Evolutionary conservation across 2,888 invertebrate species (phyloP).

Genomic region (Junonia oenone): DNA sequence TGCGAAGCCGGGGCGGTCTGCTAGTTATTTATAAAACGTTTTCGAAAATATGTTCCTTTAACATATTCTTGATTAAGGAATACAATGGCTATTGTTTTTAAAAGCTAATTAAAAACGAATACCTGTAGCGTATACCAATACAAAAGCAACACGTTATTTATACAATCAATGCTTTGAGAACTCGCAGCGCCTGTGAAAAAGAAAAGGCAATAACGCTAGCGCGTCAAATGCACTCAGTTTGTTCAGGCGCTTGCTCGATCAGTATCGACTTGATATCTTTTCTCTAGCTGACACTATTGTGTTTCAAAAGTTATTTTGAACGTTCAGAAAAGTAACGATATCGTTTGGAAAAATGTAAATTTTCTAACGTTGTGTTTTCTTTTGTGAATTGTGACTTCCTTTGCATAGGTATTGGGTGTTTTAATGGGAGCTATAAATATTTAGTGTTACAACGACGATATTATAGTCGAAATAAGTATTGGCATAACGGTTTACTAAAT

Average conservation of each 20-base stretch:
- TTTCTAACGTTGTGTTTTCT: neutral
- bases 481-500: too few species aligned
- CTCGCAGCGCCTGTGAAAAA: neutral
- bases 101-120: neutral
- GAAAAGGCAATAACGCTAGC: slow-evolving; percentile 1
- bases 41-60: too few species aligned
- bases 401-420: neutral
- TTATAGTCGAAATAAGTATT: too few species aligned
- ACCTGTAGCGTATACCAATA: neutral
- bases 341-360: slow-evolving; percentile 1
- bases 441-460: too few species aligned
- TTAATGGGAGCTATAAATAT: too few species aligned
- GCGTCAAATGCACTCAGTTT: slow-evolving; percentile 3
- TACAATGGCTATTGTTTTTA: neutral
- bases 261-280: neutral
- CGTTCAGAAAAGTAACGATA: neutral
- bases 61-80: too few species aligned
- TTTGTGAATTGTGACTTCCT: neutral
- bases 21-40: too few species aligned
- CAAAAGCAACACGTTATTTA: neutral
- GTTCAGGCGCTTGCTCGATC: neutral
- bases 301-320: neutral
- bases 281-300: neutral
- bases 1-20: too few species aligned
- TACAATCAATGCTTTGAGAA: neutral